Conservation (phyloP, 2,888 invertebrate genomes). For the Cheilosia pagana region DNA sequence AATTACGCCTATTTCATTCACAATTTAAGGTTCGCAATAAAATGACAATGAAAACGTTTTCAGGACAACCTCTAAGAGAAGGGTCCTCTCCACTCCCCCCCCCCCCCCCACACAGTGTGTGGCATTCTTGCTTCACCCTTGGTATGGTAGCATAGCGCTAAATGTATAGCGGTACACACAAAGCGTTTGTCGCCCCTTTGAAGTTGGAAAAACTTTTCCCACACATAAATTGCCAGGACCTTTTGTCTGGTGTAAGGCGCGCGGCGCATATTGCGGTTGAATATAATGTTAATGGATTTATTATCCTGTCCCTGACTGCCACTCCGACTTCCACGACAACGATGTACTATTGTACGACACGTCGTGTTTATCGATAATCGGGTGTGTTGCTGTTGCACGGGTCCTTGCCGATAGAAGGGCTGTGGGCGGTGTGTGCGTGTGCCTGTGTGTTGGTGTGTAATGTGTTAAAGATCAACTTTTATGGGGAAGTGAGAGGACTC, state of each 20-base stretch:
- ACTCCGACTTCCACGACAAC: slow-evolving; percentile 19
- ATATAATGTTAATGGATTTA: slow-evolving; percentile 75
- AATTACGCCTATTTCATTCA: slow-evolving; percentile 74
- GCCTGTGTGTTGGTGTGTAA: no score
- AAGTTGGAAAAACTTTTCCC: slow-evolving; percentile 70
- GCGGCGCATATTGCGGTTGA: slow-evolving; percentile 69
- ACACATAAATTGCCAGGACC: slow-evolving; percentile 68
- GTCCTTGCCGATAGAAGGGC: slow-evolving; percentile 35
- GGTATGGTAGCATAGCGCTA: slow-evolving; percentile 21
- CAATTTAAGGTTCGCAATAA: slow-evolving; percentile 74
- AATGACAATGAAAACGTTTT: slow-evolving; percentile 72
- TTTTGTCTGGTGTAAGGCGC: slow-evolving; percentile 69
- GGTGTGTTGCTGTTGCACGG: slow-evolving; percentile 37
- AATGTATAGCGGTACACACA: slow-evolving; percentile 18
- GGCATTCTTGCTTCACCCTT: neutral
- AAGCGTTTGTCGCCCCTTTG: slow-evolving; percentile 61
- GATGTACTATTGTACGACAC: slow-evolving; percentile 26
- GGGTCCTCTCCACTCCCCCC: slow-evolving; percentile 14
- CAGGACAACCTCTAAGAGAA: slow-evolving; percentile 56
- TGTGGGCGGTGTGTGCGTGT: slow-evolving; percentile 36
- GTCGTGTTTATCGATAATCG: slow-evolving; percentile 60
- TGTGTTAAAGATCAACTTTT: slow-evolving; percentile 68
- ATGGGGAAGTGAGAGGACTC: slow-evolving; percentile 31
- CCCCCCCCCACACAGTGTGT: slow-evolving; percentile 3
- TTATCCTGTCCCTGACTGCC: slow-evolving; percentile 70